phyloP scores from a whole-genome alignment of 2,797 vertebrate genomes.

The Darevskia nairensis region DNA sequence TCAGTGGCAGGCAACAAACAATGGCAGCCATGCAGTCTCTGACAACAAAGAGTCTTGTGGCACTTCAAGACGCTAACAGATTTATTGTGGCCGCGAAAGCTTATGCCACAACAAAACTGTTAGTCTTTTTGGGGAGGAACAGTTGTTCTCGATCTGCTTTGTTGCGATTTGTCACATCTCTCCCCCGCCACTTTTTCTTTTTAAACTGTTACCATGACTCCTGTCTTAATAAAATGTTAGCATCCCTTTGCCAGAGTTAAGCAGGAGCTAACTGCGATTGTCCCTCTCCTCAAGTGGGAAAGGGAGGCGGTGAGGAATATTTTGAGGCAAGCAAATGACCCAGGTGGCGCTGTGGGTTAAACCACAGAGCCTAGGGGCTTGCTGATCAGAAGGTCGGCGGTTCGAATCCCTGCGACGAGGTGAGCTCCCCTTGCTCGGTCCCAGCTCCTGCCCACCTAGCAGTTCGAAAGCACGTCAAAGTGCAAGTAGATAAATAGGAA shows the following conservation, averaged over 20 bases:
- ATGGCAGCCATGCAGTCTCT: not conserved
- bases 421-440: too few species aligned
- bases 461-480: too few species aligned
- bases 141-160: slow-evolving; percentile 2
- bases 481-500: too few species aligned
- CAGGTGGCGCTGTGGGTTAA: too few species aligned
- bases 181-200: not conserved
- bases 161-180: not conserved
- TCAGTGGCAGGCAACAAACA: not conserved
- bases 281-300: not conserved
- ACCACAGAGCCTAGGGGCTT: too few species aligned
- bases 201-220: slow-evolving; percentile 7
- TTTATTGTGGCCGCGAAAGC: not conserved
- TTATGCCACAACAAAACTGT: not conserved
- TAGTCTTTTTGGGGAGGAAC: not conserved
- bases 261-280: not conserved
- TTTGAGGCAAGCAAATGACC: not conserved
- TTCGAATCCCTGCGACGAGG: too few species aligned
- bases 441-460: too few species aligned
- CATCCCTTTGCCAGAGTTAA: not conserved
- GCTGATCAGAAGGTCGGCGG: too few species aligned
- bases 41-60: not conserved
- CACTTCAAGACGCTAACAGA: not conserved
- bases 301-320: not conserved
- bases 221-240: slow-evolving; percentile 1